Base-by-base conservation (phyloP, 2,797 vertebrate genomes). In the Spinus olivaceus region DNA sequence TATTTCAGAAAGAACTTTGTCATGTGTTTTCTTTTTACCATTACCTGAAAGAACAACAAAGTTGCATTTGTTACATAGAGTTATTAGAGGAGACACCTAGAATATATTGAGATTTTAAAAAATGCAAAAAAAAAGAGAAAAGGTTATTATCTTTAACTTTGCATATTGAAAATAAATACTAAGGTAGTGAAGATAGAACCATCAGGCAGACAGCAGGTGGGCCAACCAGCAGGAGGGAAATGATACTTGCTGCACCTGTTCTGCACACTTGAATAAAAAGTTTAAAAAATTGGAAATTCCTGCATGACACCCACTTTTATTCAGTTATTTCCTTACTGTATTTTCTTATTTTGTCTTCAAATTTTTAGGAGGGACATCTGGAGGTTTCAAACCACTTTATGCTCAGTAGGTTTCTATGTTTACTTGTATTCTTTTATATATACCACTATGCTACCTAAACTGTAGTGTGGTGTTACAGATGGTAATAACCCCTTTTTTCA, bases 191-290 rank as follows among this genome's bases (percentile, higher is more conserved):
- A 69, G 76, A 92, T n/a, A 66, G 81, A 81, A 91, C 77, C 88
- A 95, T 95, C 92, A 97, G 92, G 95, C 90, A 96, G 95, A 87
- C 94, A 97, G 94, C 95, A 97, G 94, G 93, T 94, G 95, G 92
- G 92, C 91, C 86, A 83, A 72, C 66, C 95, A 96, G 92, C 95
- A 89, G 94, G 95, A 96, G 94, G 81, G 82, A 92, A 96, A 95
- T 88, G 83, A 91, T 92, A 92, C 85, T 94, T 95, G 72, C 65
- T 47, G 88, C 96, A 97, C 95, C 96, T 97, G 97, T 76, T 97
- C 95, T 49, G 53, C 57, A 90, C 66, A 78, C 80, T 96, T 74
- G 24, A 8, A 78, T 85, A 53, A 51, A 60, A 60, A 60, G 8
- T 13, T 30, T 0, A 6, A 54, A 61, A 42, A 66, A 72, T 47